Evolutionary conservation across 2,113 vertebrate genomes (phyloP).

Genomic region (Holacanthus passer): DNA sequence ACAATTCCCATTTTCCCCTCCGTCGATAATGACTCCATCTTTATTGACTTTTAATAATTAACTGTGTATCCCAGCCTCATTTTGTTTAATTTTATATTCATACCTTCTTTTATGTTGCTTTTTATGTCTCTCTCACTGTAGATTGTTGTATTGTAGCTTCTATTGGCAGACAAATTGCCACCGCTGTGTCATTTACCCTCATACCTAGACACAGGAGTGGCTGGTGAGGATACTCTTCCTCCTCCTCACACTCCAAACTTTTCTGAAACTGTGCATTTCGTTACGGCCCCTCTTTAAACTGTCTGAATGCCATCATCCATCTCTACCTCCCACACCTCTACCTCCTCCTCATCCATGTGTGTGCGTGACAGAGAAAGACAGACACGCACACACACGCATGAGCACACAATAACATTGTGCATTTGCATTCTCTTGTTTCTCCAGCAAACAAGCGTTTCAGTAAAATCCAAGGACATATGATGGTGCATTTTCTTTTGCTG

Average conservation of each 20-base stretch:
- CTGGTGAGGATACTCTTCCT: conserved; percentile 57
- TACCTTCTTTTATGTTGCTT: not conserved
- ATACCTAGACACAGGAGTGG: conserved; percentile 47
- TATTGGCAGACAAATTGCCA: conserved; percentile 25
- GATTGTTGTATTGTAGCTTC: not conserved
- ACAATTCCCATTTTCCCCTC: not conserved
- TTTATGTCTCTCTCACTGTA: conserved; percentile 11
- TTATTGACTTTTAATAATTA: conserved; percentile 15
- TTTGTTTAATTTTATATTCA: not conserved
- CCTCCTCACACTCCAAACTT: conserved; percentile 66
- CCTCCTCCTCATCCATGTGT: conserved; percentile 66
- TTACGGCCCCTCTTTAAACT: conserved; percentile 67
- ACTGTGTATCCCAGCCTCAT: not conserved
- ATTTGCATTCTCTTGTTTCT: conserved; percentile 52
- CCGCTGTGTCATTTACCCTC: conserved; percentile 26
- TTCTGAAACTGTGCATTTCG: conserved; percentile 54
- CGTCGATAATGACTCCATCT: not conserved
- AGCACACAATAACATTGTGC: conserved; percentile 16
- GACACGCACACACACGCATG: conserved; percentile 41
- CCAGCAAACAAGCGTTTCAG: conserved; percentile 17
- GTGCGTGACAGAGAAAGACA: conserved; percentile 54
- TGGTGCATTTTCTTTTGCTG: not conserved
- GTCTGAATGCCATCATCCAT: conserved; percentile 78
- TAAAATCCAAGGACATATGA: not conserved
- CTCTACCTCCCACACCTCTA: conserved; percentile 73